These are phyloP conservation scores for Emydura subglobosa DNA, from an alignment of 2,113 vertebrate species.

Conservation along the genomic window DNA sequence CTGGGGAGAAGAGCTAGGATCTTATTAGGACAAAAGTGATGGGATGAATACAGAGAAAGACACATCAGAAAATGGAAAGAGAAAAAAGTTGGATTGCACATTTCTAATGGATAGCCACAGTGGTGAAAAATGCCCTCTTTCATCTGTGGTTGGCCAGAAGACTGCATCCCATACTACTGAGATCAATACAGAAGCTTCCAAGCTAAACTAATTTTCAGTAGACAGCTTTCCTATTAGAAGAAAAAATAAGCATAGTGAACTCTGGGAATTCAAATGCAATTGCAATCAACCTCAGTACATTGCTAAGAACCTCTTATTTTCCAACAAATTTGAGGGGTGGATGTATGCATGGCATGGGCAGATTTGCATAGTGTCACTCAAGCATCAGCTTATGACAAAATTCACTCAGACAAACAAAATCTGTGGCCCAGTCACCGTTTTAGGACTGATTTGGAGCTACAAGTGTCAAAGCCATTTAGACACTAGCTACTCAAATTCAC, in stretches of 20 bases:
- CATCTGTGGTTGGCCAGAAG: neutral
- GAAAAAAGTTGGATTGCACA: neutral
- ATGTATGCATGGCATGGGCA: neutral
- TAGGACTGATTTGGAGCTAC: neutral
- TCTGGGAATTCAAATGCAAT: neutral
- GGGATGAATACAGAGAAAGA: neutral
- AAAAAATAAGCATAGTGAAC: neutral
- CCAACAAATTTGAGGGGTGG: neutral
- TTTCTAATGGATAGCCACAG: neutral
- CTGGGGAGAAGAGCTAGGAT: neutral
- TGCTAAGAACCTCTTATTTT: neutral
- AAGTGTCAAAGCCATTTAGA: neutral
- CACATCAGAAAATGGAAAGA: neutral
- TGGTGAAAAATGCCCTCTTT: neutral
- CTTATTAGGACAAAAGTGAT: neutral
- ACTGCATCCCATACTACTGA: neutral
- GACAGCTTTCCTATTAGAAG: neutral
- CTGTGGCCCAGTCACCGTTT: accelerated
- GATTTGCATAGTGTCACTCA: neutral
- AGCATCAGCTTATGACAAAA: neutral
- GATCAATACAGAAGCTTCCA: neutral
- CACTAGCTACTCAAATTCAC: neutral
- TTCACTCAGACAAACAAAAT: neutral
- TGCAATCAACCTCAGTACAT: neutral
- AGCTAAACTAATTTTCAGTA: accelerated